These are phyloP conservation scores for Pontoporia blainvillei DNA, from an alignment of 2,113 vertebrate genomes.

Conservation along the genomic window DNA sequence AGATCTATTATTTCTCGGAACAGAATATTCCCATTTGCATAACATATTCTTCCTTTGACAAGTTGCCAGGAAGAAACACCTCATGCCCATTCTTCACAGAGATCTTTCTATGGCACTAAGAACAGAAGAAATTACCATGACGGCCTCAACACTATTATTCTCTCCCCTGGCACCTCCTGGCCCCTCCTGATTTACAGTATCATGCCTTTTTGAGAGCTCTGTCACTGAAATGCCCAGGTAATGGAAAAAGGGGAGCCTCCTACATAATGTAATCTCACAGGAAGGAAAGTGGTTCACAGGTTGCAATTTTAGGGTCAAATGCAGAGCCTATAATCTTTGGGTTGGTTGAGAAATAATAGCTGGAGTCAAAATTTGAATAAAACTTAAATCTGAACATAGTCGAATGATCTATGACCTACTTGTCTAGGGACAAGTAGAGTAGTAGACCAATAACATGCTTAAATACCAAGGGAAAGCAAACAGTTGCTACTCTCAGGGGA, in stretches of 20 bases:
- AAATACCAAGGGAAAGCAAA: not conserved
- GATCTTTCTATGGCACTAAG: constrained; percentile 67
- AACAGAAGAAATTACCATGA: constrained; percentile 57
- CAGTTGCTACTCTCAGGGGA: not conserved
- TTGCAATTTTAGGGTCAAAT: constrained; percentile 71
- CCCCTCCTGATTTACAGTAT: constrained; percentile 63
- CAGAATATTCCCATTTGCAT: constrained; percentile 85
- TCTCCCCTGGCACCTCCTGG: constrained; percentile 13
- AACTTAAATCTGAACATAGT: constrained; percentile 51
- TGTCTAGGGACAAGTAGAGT: not conserved
- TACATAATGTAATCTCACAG: constrained; percentile 78
- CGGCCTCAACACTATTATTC: constrained; percentile 56
- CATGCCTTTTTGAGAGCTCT: constrained; percentile 59
- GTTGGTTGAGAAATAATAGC: constrained; percentile 71
- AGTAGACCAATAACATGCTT: not conserved
- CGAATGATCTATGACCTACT: not conserved
- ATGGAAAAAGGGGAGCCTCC: constrained; percentile 75
- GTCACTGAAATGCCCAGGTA: constrained; percentile 68
- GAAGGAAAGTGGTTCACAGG: constrained; percentile 71
- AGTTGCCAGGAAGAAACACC: constrained; percentile 81
- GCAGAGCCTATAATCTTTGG: constrained; percentile 68
- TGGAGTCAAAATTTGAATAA: constrained; percentile 77
- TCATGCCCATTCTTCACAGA: constrained; percentile 72
- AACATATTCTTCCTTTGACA: constrained; percentile 84
- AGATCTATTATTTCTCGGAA: constrained; percentile 88